Evolutionary conservation across 2,113 vertebrate species (phyloP).

Genomic region (Macroglossus sobrinus): DNA sequence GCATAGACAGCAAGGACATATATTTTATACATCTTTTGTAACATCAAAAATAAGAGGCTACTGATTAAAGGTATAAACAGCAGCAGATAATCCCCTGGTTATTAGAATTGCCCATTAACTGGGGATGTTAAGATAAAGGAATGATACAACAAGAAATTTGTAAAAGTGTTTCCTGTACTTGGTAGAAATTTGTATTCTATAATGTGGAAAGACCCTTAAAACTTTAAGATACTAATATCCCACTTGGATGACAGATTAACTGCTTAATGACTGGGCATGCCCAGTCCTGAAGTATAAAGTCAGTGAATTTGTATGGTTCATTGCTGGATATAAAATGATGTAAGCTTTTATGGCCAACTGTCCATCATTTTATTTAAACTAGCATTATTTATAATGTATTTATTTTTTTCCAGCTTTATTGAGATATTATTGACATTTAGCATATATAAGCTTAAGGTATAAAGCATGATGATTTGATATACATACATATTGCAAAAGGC

Average conservation of each 20-base stretch:
- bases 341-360: background rate
- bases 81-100: background rate
- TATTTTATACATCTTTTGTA: background rate
- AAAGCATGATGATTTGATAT: background rate
- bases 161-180: background rate
- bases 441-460: background rate
- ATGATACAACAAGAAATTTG: background rate
- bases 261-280: background rate
- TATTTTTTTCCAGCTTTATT: background rate
- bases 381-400: background rate
- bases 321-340: background rate
- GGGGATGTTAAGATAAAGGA: background rate
- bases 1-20: background rate
- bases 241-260: background rate
- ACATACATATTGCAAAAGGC: background rate
- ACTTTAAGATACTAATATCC: constrained; percentile 8
- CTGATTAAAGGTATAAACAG: background rate
- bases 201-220: background rate
- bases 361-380: background rate
- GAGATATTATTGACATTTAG: background rate
- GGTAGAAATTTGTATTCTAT: background rate
- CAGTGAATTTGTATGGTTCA: background rate
- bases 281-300: background rate
- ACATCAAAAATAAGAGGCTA: background rate
- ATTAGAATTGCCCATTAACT: background rate